Evolutionary conservation across 1,140 invertebrate genomes (phyloP), one percentile per base, ranked within the genome.

Genomic region (Maniola jurtina): DNA sequence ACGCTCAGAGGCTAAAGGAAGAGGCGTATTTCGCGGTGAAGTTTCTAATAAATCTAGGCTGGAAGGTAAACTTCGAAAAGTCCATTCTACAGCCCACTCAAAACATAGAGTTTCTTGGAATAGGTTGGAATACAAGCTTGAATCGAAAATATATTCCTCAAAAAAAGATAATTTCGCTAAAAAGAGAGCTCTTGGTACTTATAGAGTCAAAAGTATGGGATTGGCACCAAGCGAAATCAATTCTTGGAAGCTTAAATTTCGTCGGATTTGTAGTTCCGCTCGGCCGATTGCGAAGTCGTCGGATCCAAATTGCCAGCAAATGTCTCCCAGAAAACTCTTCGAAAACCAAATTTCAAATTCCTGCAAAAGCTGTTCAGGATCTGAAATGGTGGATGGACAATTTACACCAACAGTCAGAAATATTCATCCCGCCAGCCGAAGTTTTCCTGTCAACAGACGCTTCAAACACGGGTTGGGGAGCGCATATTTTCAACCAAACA

Each of bases 201-300:
- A 11, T 14, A 6, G 45, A 47, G 13, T 5, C 45, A 13, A 6
- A 47, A 47, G 5, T 14, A 11, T 47, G 45, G 45, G 13, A 4
- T 7, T 47, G 45, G 45, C 14, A 14, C 5, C 4, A 6, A 13
- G 45, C 45, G 4, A 25, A 25, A 42, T 33, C 10, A 13, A 56
- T 69, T 0, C 55, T 75, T 6, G 67, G 67, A 4, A 61, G 64
- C 13, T 16, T 78, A 9, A 89, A 92, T 4, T 90, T 89, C 69
- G 90, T 91, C 83, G 68, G 91, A 91, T 69, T 91, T 91, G 72
- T 93, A 80, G 66, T 92, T 92, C 80, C 78, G 87, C 66, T 91
- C 90, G 57, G 92, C n/a, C n/a, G n/a, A n/a, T n/a, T n/a, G n/a
- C n/a, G n/a, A n/a, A n/a, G n/a, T n/a, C n/a, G n/a, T n/a, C n/a